A percentile compares a stretch with the other conserved stretches of the same genome.
phyloP scores from a whole-genome alignment of 2,113 vertebrate genomes.

The Gobiocypris rarus region DNA sequence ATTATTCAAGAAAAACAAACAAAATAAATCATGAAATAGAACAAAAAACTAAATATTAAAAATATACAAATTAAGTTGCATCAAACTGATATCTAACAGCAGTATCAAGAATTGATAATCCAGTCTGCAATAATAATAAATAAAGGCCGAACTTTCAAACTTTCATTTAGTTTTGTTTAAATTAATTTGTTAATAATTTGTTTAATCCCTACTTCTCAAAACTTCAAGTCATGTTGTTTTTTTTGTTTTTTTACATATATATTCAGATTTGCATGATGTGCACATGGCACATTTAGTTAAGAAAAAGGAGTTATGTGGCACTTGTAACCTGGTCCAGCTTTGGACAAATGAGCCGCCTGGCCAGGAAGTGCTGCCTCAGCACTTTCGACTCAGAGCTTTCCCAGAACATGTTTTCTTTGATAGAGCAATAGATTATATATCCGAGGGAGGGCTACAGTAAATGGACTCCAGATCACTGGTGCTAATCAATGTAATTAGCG shows the following conservation, averaged over 20 bases:
- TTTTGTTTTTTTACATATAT: too few relatives aligned
- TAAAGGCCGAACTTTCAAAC: too few relatives aligned
- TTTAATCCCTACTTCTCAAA: too few relatives aligned
- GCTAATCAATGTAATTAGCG: conserved; percentile 70
- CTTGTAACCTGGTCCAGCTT: not conserved
- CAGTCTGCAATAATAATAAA: not conserved
- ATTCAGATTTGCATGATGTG: not conserved
- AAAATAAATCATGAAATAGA: not conserved
- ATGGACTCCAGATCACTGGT: conserved; percentile 59
- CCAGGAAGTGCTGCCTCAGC: conserved; percentile 39
- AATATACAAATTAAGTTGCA: too few relatives aligned
- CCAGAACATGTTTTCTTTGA: conserved; percentile 61
- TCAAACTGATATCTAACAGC: not conserved
- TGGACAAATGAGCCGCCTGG: conserved; percentile 43
- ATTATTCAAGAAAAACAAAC: not conserved
- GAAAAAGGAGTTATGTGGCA: not conserved
- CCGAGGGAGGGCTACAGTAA: conserved; percentile 63
- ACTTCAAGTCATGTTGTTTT: not conserved
- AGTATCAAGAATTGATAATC: not conserved
- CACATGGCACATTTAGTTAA: not conserved
- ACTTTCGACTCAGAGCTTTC: conserved; percentile 57
- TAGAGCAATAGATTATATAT: conserved; percentile 64
- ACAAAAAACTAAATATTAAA: not conserved
- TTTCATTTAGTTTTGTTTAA: not conserved
- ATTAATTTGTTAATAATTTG: not conserved